Conservation (phyloP, 2,113 vertebrate genomes). For the Narcine bancroftii region DNA sequence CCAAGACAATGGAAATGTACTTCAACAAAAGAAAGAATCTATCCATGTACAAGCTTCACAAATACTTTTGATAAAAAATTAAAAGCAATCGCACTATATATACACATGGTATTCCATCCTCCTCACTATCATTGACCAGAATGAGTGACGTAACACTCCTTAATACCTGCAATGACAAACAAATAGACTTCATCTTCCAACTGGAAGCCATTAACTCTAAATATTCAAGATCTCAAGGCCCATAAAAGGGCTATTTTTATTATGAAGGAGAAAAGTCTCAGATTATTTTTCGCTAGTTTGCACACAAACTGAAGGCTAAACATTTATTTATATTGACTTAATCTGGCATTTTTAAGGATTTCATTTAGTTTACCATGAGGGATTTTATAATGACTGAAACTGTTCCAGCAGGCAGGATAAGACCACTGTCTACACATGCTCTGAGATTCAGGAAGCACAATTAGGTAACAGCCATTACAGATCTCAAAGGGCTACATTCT, state of each 20-base stretch:
- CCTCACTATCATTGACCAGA: not conserved
- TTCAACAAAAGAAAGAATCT: not conserved
- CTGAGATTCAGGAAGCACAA: not conserved
- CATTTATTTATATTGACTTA: not conserved
- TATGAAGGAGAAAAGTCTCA: not conserved
- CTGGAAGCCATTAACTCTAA: not conserved
- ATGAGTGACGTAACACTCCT: not conserved
- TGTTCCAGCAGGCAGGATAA: not conserved
- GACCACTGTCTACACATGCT: not conserved
- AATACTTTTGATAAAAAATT: conserved; percentile 1
- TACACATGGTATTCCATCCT: not conserved
- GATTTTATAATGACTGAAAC: not conserved
- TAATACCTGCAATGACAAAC: not conserved
- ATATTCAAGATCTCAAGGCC: not conserved
- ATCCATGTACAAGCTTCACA: not conserved
- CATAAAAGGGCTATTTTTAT: not conserved
- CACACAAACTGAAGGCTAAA: not conserved
- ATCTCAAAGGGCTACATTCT: conserved; percentile 20
- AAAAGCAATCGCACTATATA: not conserved
- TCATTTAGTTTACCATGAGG: not conserved
- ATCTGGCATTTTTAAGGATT: not conserved
- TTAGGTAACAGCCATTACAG: conserved; percentile 21
- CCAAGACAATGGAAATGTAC: not conserved
- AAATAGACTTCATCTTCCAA: conserved; percentile 24
- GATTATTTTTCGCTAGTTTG: not conserved